Conservation (phyloP, 2,113 vertebrate genomes). For the Platysteira castanea region DNA sequence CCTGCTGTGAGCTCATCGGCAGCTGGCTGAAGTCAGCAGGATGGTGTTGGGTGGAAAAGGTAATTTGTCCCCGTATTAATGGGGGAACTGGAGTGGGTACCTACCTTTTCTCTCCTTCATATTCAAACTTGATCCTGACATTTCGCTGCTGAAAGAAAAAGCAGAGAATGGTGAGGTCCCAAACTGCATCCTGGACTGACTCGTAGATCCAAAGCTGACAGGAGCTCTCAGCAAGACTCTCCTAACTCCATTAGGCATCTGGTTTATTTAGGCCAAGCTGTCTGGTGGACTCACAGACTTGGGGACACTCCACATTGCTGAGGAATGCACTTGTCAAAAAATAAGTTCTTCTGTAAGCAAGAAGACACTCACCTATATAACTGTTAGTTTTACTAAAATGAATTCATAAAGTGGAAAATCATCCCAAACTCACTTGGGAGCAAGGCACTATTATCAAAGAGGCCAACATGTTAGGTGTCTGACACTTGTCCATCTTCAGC, state of each 20-base stretch:
- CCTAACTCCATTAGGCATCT: not conserved
- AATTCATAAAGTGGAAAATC: not conserved
- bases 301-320: not conserved
- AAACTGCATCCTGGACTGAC: not conserved
- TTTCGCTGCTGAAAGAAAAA: conserved; percentile 73
- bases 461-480: not conserved
- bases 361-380: not conserved
- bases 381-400: not conserved
- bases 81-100: not conserved
- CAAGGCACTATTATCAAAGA: not conserved
- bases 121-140: conserved; percentile 91
- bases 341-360: not conserved
- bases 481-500: not conserved
- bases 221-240: not conserved
- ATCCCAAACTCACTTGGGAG: not conserved
- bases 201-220: not conserved
- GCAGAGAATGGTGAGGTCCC: not conserved
- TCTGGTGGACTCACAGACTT: not conserved
- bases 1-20: conserved; percentile 11
- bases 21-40: not conserved
- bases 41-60: not conserved
- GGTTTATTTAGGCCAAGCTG: not conserved
- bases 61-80: not conserved
- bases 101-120: conserved; percentile 91
- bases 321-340: not conserved